These are phyloP conservation scores for Metopia argyrocephala DNA, from an alignment of 2,888 invertebrate species.

Conservation along the genomic window DNA sequence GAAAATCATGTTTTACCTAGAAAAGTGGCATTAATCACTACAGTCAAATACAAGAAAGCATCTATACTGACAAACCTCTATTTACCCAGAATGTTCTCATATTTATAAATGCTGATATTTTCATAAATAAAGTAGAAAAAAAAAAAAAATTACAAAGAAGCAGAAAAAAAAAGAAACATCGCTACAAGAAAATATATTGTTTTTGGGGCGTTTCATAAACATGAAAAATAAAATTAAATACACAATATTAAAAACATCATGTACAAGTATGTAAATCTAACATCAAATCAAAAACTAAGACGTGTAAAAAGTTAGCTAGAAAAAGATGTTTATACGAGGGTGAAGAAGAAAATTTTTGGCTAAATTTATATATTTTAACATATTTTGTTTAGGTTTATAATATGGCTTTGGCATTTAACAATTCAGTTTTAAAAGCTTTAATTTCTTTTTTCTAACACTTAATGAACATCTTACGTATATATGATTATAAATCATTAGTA, in stretches of 20 bases:
- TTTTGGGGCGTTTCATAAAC: constrained; percentile 43
- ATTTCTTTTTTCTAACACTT: background rate
- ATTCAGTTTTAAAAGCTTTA: no score
- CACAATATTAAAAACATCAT: no score
- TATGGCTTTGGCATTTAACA: no score
- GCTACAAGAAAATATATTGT: background rate
- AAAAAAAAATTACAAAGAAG: background rate
- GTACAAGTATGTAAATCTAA: constrained; percentile 14
- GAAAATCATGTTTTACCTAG: background rate
- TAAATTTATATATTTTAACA: background rate
- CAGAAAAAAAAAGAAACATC: background rate
- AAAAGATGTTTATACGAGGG: background rate
- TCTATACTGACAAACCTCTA: background rate
- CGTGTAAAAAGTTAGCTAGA: background rate
- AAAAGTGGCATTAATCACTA: background rate
- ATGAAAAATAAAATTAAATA: constrained; percentile 48
- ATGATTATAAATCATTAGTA: background rate
- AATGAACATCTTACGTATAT: background rate
- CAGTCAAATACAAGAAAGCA: background rate
- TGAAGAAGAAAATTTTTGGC: background rate
- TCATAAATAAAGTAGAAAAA: background rate
- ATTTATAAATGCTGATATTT: background rate
- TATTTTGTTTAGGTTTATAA: no score
- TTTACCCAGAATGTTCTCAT: background rate
- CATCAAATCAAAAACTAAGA: background rate